These are phyloP conservation scores for Donacobius atricapilla DNA, from an alignment of 2,113 vertebrate species.

Conservation along the genomic window DNA sequence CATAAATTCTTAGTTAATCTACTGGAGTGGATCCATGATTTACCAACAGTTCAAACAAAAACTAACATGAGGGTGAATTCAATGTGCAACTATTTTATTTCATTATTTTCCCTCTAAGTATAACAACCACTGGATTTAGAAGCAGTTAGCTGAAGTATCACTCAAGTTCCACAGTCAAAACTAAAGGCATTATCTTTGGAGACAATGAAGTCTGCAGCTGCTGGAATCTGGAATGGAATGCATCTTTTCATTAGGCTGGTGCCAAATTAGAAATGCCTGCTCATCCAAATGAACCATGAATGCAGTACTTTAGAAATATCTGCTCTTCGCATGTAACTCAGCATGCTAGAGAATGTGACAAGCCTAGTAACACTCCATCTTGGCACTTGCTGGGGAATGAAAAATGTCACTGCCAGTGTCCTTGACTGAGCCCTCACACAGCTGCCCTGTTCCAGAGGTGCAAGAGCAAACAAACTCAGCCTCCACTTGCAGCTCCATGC, in stretches of 20 bases:
- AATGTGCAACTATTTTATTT: background rate
- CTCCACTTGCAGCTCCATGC: background rate
- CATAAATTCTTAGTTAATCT: constrained; percentile 37
- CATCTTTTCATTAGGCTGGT: constrained; percentile 63
- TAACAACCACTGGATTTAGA: constrained; percentile 1
- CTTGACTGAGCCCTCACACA: background rate
- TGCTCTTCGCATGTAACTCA: constrained; percentile 59
- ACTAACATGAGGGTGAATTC: background rate
- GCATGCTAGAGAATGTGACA: constrained; percentile 56
- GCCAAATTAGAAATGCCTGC: constrained; percentile 68
- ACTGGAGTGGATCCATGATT: background rate
- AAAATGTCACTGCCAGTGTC: background rate
- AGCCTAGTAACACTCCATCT: constrained; percentile 35
- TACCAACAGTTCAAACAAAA: constrained; percentile 28
- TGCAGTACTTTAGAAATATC: constrained; percentile 63
- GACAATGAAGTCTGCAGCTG: constrained; percentile 63
- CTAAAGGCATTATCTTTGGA: constrained; percentile 60
- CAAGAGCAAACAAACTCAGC: background rate
- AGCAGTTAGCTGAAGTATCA: constrained; percentile 22
- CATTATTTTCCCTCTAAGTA: background rate
- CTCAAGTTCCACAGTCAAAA: constrained; percentile 21
- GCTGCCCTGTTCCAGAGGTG: background rate
- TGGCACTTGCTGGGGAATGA: background rate
- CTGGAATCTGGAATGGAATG: constrained; percentile 65
- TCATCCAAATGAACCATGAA: constrained; percentile 68